Evolutionary conservation across 1,140 invertebrate species (phyloP), one percentile per base, ranked within the genome.

Genomic region (Aphelinus atriplicis): DNA sequence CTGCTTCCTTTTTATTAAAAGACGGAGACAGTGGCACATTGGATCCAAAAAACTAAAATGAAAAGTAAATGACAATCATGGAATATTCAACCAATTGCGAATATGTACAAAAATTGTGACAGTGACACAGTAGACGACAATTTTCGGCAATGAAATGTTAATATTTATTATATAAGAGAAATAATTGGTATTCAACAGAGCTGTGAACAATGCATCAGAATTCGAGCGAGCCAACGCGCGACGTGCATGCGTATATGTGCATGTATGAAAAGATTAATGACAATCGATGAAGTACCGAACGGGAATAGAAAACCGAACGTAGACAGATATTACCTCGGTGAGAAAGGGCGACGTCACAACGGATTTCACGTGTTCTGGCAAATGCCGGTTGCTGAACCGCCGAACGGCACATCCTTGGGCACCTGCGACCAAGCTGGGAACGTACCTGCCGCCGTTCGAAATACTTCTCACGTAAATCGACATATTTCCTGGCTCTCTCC

Each of bases 381-480:
- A 71, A 47, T 80, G 81, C 77, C 78, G 71, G 64, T 65, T 82
- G 42, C n/a, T 67, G 48, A 64, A 63, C 3, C 47, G 7, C 10
- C 61, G 7, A 10, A 43, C 48, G 1, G 10, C 61, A 70, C 46
- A 60, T 58, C 47, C 67, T 53, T 58, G 61, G 1, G 43, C n/a
- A 55, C 48, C 69, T 7, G 51, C 42, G 7, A 71, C 66, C 55
- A 84, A 47, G 79, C 80, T 53, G 77, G 79, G 45, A 81, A 78
- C 79, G 74, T 80, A 86, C 65, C 79, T 76, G 7, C 79, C 80
- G 58, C 72, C 73, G 69, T 84, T 81, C 1, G 83, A 71, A 7
- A 86, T 57, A 7, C 78, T 78, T 46, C 86, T 78, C 60, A 87
- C 79, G 50, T 81, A 85, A 47, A 82, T 65, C n/a, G 84, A 84